Evolutionary conservation across 2,113 vertebrate genomes (phyloP).

Genomic region (Eira barbara): DNA sequence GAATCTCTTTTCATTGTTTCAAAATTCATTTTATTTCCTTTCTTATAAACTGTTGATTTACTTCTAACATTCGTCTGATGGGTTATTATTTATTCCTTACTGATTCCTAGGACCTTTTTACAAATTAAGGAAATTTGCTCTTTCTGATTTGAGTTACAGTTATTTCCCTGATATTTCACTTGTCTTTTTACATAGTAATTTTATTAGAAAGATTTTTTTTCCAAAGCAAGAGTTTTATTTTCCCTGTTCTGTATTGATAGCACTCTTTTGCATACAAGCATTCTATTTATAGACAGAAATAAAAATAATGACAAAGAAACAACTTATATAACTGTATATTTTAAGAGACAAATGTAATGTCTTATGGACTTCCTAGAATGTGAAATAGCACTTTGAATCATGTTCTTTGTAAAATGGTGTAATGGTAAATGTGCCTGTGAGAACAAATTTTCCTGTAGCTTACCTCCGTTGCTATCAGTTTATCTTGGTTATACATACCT

Average conservation of each 20-base stretch:
- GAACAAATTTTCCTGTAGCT: background rate
- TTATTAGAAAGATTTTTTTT: background rate
- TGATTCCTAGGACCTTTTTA: background rate
- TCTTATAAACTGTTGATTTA: background rate
- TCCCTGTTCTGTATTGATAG: background rate
- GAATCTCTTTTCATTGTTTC: background rate
- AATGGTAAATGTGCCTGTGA: background rate
- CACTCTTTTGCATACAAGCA: background rate
- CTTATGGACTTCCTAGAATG: background rate
- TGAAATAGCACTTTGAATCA: background rate
- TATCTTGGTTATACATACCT: background rate
- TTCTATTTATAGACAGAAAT: background rate
- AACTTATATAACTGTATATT: background rate
- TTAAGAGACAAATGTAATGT: background rate
- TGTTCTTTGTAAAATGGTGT: background rate
- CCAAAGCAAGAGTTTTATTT: background rate
- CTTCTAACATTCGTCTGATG: background rate
- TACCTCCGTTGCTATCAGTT: background rate
- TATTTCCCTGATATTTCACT: background rate
- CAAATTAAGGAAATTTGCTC: background rate
- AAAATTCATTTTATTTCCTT: background rate
- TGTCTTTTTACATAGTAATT: background rate
- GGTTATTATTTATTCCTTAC: background rate
- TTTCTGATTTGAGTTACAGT: background rate
- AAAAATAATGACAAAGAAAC: slow-evolving; percentile 28